Percentiles rank a stretch among this genome's conserved stretches.
These are phyloP conservation scores for Julus scanicus DNA, from an alignment of 2,888 invertebrate genomes.

Conservation along the genomic window DNA sequence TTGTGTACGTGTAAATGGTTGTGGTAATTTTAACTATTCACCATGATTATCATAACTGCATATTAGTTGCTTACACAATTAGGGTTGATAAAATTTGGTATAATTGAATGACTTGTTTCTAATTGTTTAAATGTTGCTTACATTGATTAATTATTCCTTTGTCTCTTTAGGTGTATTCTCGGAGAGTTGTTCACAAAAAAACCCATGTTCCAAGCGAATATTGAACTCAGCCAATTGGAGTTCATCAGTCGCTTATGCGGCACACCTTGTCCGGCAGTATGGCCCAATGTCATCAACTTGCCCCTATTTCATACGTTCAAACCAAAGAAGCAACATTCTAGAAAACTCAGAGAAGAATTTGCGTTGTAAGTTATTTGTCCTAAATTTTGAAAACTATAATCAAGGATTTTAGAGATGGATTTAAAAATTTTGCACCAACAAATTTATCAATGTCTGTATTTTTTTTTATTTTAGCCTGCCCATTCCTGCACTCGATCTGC, in stretches of 20 bases:
- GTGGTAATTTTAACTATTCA: no score
- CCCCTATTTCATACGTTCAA: constrained; percentile 92
- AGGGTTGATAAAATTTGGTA: not conserved
- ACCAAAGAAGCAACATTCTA: constrained; percentile 88
- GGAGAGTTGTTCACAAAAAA: constrained; percentile 97
- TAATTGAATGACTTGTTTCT: no score
- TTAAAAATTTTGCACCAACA: constrained; percentile 16
- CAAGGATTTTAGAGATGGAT: no score
- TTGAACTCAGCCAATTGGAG: constrained; percentile 93
- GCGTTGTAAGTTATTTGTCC: constrained; percentile 48
- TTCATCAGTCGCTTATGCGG: constrained; percentile 95
- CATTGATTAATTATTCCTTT: not conserved
- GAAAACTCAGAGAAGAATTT: constrained; percentile 85
- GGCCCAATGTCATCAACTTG: constrained; percentile 94
- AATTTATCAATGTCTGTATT: no score
- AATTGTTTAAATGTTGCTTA: not conserved
- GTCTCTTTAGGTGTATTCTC: constrained; percentile 82
- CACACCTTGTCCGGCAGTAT: constrained; percentile 93
- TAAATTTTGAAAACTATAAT: no score
- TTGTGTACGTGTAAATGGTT: no score
- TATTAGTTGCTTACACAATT: no score
- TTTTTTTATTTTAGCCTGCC: constrained; percentile 75
- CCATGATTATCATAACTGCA: no score
- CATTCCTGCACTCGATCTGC: constrained; percentile 82
- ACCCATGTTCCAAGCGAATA: constrained; percentile 95